These are phyloP conservation scores for Blastomussa wellsi DNA, from an alignment of 92 coral and sea anemone species.

Conservation along the genomic window DNA sequence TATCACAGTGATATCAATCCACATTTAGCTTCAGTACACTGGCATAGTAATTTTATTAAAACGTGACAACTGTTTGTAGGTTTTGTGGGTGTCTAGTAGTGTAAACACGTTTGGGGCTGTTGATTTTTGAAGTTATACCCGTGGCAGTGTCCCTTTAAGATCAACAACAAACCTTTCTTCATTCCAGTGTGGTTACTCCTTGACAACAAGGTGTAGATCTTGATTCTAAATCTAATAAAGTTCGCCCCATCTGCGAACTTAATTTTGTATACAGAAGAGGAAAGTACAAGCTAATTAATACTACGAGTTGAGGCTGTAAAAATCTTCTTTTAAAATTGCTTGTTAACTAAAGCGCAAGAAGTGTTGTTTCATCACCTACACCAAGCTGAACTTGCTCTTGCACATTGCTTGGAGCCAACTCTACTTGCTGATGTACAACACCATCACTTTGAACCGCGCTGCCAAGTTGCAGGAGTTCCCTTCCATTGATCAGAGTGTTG, in stretches of 20 bases:
- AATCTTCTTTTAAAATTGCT: neutral
- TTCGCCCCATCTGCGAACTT: neutral
- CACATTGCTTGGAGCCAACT: constrained; percentile 20
- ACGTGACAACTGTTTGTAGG: too few relatives aligned
- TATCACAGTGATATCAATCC: too few relatives aligned
- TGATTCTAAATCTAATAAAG: neutral
- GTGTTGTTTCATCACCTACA: constrained; percentile 2
- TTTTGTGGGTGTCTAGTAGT: too few relatives aligned
- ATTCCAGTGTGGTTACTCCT: neutral
- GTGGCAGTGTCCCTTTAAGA: too few relatives aligned
- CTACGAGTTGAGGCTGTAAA: neutral
- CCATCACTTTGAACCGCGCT: neutral
- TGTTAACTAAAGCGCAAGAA: constrained; percentile 3
- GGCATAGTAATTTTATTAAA: too few relatives aligned
- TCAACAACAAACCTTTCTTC: neutral
- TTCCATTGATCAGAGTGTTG: constrained; percentile 9
- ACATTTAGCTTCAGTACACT: too few relatives aligned
- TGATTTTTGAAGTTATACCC: too few relatives aligned
- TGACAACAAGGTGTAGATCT: neutral
- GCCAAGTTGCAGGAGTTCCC: constrained; percentile 15
- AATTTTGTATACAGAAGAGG: neutral
- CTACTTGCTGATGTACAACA: neutral
- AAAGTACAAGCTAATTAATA: too few relatives aligned
- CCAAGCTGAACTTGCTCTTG: neutral
- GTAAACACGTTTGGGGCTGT: too few relatives aligned